phyloP scores from a whole-genome alignment of 2,888 invertebrate species.

The Chrysolina haemoptera region DNA sequence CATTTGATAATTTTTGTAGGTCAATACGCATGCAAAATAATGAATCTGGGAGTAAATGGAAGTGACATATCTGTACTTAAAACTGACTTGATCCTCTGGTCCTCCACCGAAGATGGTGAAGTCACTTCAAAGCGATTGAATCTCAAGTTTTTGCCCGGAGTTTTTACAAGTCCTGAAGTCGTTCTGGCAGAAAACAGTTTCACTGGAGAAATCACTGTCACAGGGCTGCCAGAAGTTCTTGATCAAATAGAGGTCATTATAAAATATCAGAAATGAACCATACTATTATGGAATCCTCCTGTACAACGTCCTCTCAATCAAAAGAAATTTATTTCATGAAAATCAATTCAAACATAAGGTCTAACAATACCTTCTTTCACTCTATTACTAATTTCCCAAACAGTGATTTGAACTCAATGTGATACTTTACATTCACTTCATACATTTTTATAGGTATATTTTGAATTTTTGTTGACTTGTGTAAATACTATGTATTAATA shows the following conservation, averaged over 20 bases:
- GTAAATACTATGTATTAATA: too few species aligned
- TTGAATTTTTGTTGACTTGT: too few species aligned
- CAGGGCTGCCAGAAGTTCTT: constrained; percentile 74
- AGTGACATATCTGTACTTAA: constrained; percentile 60
- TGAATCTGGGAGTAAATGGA: constrained; percentile 56
- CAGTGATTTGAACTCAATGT: too few species aligned
- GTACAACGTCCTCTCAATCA: too few species aligned
- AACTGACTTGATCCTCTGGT: constrained; percentile 64
- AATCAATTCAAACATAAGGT: too few species aligned
- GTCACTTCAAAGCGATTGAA: constrained; percentile 59
- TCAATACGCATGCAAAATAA: constrained; percentile 66
- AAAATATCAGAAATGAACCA: not conserved
- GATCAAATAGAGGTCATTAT: constrained; percentile 71
- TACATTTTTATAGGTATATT: too few species aligned
- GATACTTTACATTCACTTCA: too few species aligned
- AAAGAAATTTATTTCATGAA: too few species aligned
- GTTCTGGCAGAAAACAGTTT: constrained; percentile 52
- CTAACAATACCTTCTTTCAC: too few species aligned
- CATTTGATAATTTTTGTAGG: constrained; percentile 55
- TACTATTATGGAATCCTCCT: too few species aligned
- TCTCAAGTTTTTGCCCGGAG: constrained; percentile 65
- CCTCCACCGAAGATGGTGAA: constrained; percentile 57
- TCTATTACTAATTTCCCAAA: too few species aligned
- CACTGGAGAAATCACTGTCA: constrained; percentile 66
- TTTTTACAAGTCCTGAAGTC: constrained; percentile 60